Evolutionary conservation across 2,113 vertebrate genomes (phyloP).

Genomic region (Heterocephalus glaber): DNA sequence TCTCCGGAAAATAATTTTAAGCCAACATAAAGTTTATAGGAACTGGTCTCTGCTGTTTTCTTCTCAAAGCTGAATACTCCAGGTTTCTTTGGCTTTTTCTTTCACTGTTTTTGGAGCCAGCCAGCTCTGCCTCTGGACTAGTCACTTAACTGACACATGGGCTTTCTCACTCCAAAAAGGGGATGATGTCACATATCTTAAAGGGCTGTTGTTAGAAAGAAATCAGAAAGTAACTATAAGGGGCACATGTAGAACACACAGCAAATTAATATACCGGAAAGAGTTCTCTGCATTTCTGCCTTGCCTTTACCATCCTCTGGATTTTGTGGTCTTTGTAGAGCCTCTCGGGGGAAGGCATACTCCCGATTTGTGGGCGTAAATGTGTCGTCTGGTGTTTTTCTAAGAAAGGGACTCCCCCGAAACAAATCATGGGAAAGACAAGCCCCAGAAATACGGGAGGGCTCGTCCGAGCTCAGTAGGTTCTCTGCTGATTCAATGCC

Average conservation of each 20-base stretch:
- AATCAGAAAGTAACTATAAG: background rate
- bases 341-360: background rate
- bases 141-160: background rate
- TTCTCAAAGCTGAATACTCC: background rate
- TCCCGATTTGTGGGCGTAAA: background rate
- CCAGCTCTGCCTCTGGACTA: background rate
- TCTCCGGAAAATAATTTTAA: background rate
- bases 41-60: background rate
- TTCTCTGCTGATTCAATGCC: constrained; percentile 51
- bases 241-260: too few species aligned
- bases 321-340: background rate
- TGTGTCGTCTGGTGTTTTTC: background rate
- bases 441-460: background rate
- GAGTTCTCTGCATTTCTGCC: too few species aligned
- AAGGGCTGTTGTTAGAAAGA: background rate
- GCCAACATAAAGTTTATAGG: background rate
- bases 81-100: background rate
- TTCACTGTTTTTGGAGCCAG: background rate
- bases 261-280: background rate
- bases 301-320: background rate
- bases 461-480: background rate
- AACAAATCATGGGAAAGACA: background rate
- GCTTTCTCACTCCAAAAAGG: background rate
- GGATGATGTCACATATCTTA: background rate
- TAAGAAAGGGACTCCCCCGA: background rate